Evolutionary conservation across 2,113 vertebrate species (phyloP).

Genomic region (Myiopsitta monachus): DNA sequence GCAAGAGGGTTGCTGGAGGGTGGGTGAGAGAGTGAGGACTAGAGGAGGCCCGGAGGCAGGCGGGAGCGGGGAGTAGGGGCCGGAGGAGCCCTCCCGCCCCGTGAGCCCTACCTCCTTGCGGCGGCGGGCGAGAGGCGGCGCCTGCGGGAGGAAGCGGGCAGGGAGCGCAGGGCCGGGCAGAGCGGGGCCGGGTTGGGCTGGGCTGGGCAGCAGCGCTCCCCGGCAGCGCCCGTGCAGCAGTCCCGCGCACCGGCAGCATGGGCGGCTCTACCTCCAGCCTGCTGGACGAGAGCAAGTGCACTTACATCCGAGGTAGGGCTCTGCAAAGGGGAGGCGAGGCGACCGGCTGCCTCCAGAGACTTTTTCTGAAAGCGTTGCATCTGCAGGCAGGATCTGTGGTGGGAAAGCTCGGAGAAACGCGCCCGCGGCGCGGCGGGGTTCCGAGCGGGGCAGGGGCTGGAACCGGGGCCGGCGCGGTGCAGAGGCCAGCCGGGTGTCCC

Average conservation of each 20-base stretch:
- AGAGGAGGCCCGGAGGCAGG: not conserved
- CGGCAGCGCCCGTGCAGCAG: not conserved
- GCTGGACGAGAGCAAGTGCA: slow-evolving; percentile 84
- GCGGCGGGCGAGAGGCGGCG: not conserved
- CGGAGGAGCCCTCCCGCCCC: not conserved
- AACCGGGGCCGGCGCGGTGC: not conserved
- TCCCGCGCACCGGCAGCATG: slow-evolving; percentile 69
- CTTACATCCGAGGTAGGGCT: slow-evolving; percentile 84
- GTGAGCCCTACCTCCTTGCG: not conserved
- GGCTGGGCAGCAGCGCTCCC: not conserved
- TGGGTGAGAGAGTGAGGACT: too few relatives aligned
- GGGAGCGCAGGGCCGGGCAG: not conserved
- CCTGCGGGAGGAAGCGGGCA: not conserved
- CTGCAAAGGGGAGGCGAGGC: not conserved
- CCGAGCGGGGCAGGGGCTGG: not conserved
- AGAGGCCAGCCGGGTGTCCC: not conserved
- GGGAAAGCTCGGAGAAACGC: not conserved
- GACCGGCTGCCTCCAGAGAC: not conserved
- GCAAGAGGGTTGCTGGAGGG: too few relatives aligned
- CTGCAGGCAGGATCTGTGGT: not conserved
- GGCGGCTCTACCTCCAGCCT: slow-evolving; percentile 82
- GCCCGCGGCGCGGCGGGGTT: not conserved
- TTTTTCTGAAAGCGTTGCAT: not conserved
- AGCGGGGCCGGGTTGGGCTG: not conserved
- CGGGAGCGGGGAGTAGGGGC: not conserved